Percentiles rank a stretch among this genome's conserved stretches.
Conservation (phyloP, 2,797 vertebrate species). For the Peromyscus aztecus region DNA sequence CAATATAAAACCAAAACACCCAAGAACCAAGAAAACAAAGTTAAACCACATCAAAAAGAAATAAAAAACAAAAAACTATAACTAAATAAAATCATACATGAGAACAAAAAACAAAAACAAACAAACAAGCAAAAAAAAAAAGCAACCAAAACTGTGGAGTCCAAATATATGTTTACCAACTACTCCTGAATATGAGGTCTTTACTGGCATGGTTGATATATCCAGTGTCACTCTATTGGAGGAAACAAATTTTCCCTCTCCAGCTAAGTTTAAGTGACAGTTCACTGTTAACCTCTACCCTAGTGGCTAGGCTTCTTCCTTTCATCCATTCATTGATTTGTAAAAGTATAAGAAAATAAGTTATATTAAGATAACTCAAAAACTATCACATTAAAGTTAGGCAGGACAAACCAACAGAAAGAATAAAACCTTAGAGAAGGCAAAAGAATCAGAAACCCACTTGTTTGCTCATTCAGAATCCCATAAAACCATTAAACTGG, state of each 20-base stretch:
- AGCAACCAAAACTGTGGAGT: neutral
- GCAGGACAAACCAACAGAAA: neutral
- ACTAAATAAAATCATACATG: neutral
- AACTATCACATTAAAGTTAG: neutral
- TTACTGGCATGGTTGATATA: too few relatives aligned
- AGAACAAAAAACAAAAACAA: neutral
- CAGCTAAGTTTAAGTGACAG: neutral
- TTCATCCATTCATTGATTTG: neutral
- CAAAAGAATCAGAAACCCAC: neutral
- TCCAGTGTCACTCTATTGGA: neutral
- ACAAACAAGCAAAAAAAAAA: neutral
- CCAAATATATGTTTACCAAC: neutral
- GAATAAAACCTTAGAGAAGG: neutral
- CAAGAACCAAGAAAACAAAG: too few relatives aligned
- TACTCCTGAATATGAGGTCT: neutral
- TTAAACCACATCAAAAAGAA: neutral
- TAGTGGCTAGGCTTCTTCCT: too few relatives aligned
- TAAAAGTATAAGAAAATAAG: neutral
- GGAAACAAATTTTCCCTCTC: neutral
- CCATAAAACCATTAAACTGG: neutral
- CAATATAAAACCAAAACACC: neutral
- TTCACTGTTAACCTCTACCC: neutral
- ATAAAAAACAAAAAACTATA: neutral
- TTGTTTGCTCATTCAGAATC: neutral
- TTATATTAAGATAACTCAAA: neutral